Percentiles rank a stretch among this genome's conserved stretches.
Evolutionary conservation across 2,888 invertebrate species (phyloP).

Genomic region (Orthosia incerta): DNA sequence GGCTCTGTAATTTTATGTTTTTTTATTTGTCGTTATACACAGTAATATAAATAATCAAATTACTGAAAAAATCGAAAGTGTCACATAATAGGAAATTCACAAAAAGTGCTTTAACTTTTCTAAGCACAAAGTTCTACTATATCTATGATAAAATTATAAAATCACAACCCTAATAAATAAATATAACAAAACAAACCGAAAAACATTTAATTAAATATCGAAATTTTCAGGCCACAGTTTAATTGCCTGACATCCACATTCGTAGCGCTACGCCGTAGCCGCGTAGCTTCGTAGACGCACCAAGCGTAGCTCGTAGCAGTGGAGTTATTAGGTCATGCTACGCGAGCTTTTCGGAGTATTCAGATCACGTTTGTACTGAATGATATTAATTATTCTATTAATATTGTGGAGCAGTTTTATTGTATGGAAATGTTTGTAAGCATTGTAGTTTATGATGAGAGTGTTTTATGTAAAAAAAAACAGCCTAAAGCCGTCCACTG

Average conservation of each 20-base stretch:
- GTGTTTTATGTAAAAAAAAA: not conserved
- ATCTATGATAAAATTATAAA: not conserved
- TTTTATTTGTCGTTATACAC: no score
- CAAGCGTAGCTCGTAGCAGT: conserved; percentile 57
- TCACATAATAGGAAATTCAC: no score
- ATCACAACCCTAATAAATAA: conserved; percentile 2
- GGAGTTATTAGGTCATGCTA: conserved; percentile 47
- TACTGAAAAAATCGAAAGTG: no score
- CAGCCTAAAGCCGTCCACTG: no score
- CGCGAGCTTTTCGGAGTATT: conserved; percentile 44
- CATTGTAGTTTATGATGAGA: not conserved
- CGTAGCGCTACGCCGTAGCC: conserved; percentile 61
- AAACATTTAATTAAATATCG: conserved; percentile 31
- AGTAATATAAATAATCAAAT: no score
- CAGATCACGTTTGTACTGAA: conserved; percentile 40
- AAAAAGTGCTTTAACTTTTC: no score
- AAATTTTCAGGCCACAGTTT: conserved; percentile 39
- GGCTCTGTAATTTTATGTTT: no score
- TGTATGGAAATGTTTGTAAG: conserved; percentile 29
- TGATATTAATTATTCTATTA: conserved; percentile 48
- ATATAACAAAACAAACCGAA: not conserved
- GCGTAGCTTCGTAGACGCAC: conserved; percentile 64
- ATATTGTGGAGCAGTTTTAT: conserved; percentile 15
- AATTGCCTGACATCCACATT: conserved; percentile 45
- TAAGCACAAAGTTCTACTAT: not conserved